Evolutionary conservation across 2,113 vertebrate genomes (phyloP).

Genomic region (Bostrychus sinensis): DNA sequence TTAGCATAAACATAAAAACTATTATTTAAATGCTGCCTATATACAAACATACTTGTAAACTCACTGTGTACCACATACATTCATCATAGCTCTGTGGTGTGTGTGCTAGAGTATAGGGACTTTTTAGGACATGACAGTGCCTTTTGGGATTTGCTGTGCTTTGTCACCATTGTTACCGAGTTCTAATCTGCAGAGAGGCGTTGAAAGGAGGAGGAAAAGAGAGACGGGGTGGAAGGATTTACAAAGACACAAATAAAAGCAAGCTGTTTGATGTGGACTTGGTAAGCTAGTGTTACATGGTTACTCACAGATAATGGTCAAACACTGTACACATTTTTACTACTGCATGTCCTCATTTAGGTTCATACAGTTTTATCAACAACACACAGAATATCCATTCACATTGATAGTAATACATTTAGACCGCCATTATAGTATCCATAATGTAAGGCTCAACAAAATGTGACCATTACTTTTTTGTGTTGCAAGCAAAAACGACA

Average conservation of each 20-base stretch:
- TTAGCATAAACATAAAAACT: too few relatives aligned
- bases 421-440: too few relatives aligned
- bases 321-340: too few relatives aligned
- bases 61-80: neutral
- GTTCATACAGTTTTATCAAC: too few relatives aligned
- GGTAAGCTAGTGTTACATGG: neutral
- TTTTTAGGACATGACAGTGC: slow-evolving; percentile 35
- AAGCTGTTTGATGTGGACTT: slow-evolving; percentile 8
- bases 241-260: neutral
- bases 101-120: slow-evolving; percentile 15
- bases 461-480: too few relatives aligned
- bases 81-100: neutral
- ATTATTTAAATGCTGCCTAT: neutral
- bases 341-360: too few relatives aligned
- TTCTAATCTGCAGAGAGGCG: slow-evolving; percentile 33
- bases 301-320: neutral
- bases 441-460: too few relatives aligned
- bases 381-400: neutral
- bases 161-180: slow-evolving; percentile 47
- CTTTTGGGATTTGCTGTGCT: slow-evolving; percentile 47
- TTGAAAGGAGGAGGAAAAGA: slow-evolving; percentile 6
- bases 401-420: too few relatives aligned
- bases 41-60: neutral
- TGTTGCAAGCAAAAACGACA: neutral
- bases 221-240: neutral